A percentile compares a stretch with the other conserved stretches of the same genome.
Evolutionary conservation across 2,888 invertebrate genomes (phyloP).

Genomic region (Leptinotarsa tumamoca): DNA sequence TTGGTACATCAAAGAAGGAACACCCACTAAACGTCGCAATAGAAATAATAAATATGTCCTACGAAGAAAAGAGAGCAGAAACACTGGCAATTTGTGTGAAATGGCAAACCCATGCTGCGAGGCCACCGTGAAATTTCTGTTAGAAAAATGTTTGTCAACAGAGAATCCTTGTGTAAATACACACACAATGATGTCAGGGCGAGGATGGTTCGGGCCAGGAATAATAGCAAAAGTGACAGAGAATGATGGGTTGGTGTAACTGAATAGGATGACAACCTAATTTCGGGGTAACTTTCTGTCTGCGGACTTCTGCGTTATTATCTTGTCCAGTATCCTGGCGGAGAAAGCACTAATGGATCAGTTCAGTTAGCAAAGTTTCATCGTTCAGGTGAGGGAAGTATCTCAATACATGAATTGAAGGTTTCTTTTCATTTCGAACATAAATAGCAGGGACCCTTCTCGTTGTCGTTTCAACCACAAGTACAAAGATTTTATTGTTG

Average conservation of each 20-base stretch:
- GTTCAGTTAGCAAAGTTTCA: no score
- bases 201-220: constrained; percentile 52
- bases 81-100: constrained; percentile 62
- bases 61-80: constrained; percentile 37
- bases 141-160: constrained; percentile 67
- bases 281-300: constrained; percentile 54
- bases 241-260: constrained; percentile 61
- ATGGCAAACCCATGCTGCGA: constrained; percentile 60
- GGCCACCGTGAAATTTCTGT: constrained; percentile 66
- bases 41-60: constrained; percentile 55
- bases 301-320: constrained; percentile 11
- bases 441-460: no score
- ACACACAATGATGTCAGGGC: constrained; percentile 59
- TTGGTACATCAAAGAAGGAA: constrained; percentile 42
- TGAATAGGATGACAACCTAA: constrained; percentile 64
- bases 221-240: constrained; percentile 63
- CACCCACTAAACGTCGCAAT: constrained; percentile 52
- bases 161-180: constrained; percentile 65
- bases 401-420: no score
- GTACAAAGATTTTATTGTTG: no score
- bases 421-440: no score
- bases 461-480: no score
- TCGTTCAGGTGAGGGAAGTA: not conserved
- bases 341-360: constrained; percentile 4
- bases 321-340: constrained; percentile 12